These are phyloP conservation scores for Smittia aterrima DNA, from an alignment of 2,888 invertebrate species.

Conservation along the genomic window DNA sequence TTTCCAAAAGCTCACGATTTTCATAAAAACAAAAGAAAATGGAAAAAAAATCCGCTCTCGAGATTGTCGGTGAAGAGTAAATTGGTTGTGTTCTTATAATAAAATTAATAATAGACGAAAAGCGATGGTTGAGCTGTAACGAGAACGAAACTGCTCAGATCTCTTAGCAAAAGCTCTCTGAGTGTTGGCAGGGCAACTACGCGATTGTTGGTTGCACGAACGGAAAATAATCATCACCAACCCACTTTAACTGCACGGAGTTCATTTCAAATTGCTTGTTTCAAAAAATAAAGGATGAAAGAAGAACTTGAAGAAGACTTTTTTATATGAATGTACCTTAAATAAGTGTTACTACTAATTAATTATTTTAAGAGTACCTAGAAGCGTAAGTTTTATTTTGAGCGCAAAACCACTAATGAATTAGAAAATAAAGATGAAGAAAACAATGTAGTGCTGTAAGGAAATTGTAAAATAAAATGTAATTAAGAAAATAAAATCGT, in stretches of 20 bases:
- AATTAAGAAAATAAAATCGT: conserved; percentile 36
- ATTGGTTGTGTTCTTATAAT: conserved; percentile 16
- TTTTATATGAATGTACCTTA: conserved; percentile 41
- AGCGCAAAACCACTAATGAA: conserved; percentile 18
- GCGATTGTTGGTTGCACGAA: no score
- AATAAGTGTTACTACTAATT: conserved; percentile 38
- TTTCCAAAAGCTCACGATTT: not conserved
- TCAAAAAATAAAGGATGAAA: not conserved
- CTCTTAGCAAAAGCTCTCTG: no score
- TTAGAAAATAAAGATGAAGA: conserved; percentile 29
- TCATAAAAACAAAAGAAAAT: not conserved
- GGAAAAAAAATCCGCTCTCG: not conserved
- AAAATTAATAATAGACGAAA: not conserved
- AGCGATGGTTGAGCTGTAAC: not conserved
- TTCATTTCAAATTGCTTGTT: no score
- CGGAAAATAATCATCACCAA: no score
- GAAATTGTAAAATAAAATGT: conserved; percentile 32
- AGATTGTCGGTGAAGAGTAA: not conserved
- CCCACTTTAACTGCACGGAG: no score
- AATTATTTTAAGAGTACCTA: conserved; percentile 27
- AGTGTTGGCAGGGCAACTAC: no score
- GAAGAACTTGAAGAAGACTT: not conserved
- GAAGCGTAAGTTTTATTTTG: conserved; percentile 33
- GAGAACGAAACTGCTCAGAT: no score
- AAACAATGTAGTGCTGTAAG: conserved; percentile 13